phyloP scores from a whole-genome alignment of 2,113 vertebrate genomes.

The Hystrix brachyura region DNA sequence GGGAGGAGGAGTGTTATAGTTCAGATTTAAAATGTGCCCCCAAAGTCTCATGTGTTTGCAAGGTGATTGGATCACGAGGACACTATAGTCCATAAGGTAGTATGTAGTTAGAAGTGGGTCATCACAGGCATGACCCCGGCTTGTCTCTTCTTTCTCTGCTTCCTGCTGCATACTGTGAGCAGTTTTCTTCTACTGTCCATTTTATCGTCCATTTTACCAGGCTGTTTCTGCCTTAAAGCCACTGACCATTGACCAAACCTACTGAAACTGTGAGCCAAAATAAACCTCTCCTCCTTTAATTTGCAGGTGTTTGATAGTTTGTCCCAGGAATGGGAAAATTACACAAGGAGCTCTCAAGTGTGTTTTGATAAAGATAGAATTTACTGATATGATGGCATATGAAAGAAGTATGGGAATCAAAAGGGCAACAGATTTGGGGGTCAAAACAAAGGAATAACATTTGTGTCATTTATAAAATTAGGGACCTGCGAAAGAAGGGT shows the following conservation, averaged over 20 bases:
- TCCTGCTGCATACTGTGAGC: background rate
- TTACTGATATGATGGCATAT: background rate
- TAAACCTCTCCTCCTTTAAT: background rate
- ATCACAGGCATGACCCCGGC: background rate
- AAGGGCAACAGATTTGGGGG: background rate
- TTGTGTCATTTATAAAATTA: background rate
- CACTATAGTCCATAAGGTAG: background rate
- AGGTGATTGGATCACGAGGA: background rate
- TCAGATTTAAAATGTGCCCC: background rate
- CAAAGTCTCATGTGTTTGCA: background rate
- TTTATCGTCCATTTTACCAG: background rate
- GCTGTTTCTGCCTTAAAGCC: background rate
- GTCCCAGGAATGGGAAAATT: background rate
- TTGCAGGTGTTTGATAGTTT: background rate
- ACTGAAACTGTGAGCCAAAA: background rate
- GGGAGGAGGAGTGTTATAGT: background rate
- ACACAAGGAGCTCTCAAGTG: background rate
- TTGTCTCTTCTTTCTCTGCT: background rate
- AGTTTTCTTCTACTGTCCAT: background rate
- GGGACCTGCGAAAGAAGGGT: background rate
- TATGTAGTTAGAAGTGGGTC: background rate
- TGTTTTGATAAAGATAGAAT: background rate
- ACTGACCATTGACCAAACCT: background rate
- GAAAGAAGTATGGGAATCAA: background rate
- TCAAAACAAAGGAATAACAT: background rate